Evolutionary conservation across 2,888 invertebrate species (phyloP).

Genomic region (Augiades crinisus): DNA sequence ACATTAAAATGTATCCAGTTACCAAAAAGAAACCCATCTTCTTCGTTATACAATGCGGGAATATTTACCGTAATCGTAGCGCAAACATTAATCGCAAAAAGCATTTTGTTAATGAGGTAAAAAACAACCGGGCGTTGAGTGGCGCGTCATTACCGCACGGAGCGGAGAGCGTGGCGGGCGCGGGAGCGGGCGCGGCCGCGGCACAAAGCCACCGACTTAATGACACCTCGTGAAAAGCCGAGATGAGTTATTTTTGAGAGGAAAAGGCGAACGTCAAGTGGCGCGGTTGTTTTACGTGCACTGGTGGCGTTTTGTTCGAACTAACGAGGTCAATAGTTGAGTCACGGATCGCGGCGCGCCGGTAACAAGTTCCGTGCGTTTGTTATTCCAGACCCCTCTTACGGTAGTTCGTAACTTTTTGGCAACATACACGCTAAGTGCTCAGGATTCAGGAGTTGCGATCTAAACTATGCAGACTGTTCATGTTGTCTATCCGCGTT

Average conservation of each 20-base stretch:
- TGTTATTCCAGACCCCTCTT: constrained; percentile 37
- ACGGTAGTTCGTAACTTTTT: constrained; percentile 19
- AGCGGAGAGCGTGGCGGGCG: constrained; percentile 45
- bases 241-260: constrained; percentile 80
- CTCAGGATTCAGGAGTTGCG: neutral
- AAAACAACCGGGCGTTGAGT: constrained; percentile 56
- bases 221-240: constrained; percentile 76
- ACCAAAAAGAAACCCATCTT: constrained; percentile 31
- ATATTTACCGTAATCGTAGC: constrained; percentile 38
- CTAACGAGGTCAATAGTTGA: constrained; percentile 78
- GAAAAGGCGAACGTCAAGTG: constrained; percentile 77
- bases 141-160: constrained; percentile 58
- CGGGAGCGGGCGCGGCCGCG: constrained; percentile 39
- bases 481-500: neutral
- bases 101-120: constrained; percentile 70
- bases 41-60: constrained; percentile 34
- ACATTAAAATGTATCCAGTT: constrained; percentile 4
- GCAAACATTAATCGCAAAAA: constrained; percentile 41
- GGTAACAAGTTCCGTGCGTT: constrained; percentile 53
- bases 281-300: constrained; percentile 70
- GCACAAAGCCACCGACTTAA: constrained; percentile 68
- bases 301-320: constrained; percentile 66
- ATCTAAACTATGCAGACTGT: constrained; percentile 4
- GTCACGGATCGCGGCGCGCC: constrained; percentile 49
- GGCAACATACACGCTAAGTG: constrained; percentile 15